Evolutionary conservation across 2,888 invertebrate genomes (phyloP).

Genomic region (Tolmerus cingulatus): DNA sequence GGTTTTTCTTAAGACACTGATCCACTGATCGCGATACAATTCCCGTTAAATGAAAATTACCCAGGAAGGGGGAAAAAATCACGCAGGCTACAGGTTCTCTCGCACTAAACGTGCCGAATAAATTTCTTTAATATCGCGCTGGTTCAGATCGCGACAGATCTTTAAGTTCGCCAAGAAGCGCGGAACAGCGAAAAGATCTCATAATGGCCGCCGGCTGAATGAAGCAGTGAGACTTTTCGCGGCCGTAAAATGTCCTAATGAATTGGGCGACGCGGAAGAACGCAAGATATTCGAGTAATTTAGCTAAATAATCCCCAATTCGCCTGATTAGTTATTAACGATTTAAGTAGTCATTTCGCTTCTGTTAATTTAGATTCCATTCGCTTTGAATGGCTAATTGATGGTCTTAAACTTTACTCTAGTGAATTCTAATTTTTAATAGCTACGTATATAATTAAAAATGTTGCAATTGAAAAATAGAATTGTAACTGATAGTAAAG

Average conservation of each 20-base stretch:
- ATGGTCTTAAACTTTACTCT: background rate
- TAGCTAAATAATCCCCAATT: background rate
- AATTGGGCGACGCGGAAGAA: background rate
- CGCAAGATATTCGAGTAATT: background rate
- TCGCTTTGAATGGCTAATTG: background rate
- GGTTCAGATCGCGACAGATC: background rate
- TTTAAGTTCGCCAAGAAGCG: background rate
- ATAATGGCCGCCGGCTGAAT: background rate
- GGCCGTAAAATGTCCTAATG: background rate
- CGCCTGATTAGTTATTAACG: background rate
- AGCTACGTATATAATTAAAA: too few species aligned
- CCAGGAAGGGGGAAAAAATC: background rate
- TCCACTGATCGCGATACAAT: conserved; percentile 41
- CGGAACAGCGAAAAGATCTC: background rate
- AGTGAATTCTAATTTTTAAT: too few species aligned
- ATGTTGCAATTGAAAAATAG: too few species aligned
- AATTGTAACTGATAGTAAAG: too few species aligned
- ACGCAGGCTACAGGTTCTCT: background rate
- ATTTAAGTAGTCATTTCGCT: background rate
- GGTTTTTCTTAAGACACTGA: conserved; percentile 35
- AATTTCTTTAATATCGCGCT: background rate
- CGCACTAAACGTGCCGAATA: conserved; percentile 16
- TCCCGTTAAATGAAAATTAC: conserved; percentile 27
- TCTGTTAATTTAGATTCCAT: background rate
- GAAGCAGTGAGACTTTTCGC: background rate